Evolutionary conservation across 1,140 invertebrate species (phyloP).

Genomic region (Nephila pilipes): DNA sequence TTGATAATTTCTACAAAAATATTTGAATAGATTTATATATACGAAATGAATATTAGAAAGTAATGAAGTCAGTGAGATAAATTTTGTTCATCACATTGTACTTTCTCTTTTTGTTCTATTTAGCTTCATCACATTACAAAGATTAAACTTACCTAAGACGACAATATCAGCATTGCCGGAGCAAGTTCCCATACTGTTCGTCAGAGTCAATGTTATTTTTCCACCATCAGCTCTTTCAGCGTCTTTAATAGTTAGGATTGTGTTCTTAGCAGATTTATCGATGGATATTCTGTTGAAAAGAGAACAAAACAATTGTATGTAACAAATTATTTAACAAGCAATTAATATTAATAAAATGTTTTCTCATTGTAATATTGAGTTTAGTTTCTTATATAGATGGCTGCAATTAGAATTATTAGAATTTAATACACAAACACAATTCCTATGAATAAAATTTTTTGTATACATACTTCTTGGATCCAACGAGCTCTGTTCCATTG

Average conservation of each 20-base stretch:
- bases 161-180: constrained; percentile 92
- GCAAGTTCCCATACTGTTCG: constrained; percentile 91
- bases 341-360: neutral
- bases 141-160: constrained; percentile 86
- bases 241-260: constrained; percentile 93
- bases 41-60: too few relatives aligned
- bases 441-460: too few relatives aligned
- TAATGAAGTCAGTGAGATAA: too few relatives aligned
- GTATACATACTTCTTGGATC: constrained; percentile 79
- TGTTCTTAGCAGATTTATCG: constrained; percentile 88
- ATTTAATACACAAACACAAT: too few relatives aligned
- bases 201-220: constrained; percentile 92
- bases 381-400: too few relatives aligned
- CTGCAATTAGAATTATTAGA: too few relatives aligned
- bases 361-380: neutral
- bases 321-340: neutral
- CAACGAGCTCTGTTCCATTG: constrained; percentile 88
- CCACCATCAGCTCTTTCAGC: constrained; percentile 93
- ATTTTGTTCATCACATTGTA: too few relatives aligned
- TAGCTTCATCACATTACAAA: too few relatives aligned
- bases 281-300: constrained; percentile 80
- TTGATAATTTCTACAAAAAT: too few relatives aligned
- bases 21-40: too few relatives aligned
- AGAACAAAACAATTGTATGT: neutral
- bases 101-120: too few relatives aligned